Conservation (phyloP, 2,797 vertebrate species). For the Gastrophryne carolinensis region DNA sequence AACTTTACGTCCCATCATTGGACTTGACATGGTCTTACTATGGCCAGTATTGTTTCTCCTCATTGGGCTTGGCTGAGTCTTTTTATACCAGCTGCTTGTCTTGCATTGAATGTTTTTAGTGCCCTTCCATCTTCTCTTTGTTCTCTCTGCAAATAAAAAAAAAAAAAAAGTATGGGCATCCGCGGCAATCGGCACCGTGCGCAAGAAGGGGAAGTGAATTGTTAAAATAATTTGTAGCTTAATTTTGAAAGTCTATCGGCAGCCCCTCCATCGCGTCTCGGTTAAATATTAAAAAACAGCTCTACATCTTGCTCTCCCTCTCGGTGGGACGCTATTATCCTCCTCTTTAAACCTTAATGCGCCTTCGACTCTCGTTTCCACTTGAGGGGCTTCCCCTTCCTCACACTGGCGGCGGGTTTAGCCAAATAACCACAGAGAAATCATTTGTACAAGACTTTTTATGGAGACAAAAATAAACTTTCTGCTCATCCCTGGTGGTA, state of each 20-base stretch:
- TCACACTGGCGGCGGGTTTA: conserved; percentile 20
- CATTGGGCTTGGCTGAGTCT: too few relatives aligned
- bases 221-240: background rate
- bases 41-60: too few relatives aligned
- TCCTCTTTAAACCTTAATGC: conserved; percentile 16
- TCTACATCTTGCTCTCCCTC: background rate
- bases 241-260: background rate
- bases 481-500: conserved; percentile 40
- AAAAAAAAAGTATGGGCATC: too few relatives aligned
- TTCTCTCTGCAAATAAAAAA: too few relatives aligned
- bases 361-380: conserved; percentile 26
- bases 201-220: background rate
- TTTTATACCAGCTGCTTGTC: too few relatives aligned
- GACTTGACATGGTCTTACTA: too few relatives aligned
- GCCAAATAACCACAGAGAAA: conserved; percentile 44
- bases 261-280: background rate
- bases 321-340: conserved; percentile 22
- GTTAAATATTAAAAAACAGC: conserved; percentile 15
- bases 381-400: conserved; percentile 29
- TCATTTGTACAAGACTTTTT: conserved; percentile 39
- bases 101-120: too few relatives aligned
- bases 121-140: too few relatives aligned
- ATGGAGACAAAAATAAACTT: conserved; percentile 47
- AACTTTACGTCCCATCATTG: too few relatives aligned
- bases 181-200: background rate